Percentiles rank a stretch among this genome's conserved stretches.
Evolutionary conservation across 2,113 vertebrate species (phyloP).

Genomic region (Sinocyclocheilus anshuiensis): DNA sequence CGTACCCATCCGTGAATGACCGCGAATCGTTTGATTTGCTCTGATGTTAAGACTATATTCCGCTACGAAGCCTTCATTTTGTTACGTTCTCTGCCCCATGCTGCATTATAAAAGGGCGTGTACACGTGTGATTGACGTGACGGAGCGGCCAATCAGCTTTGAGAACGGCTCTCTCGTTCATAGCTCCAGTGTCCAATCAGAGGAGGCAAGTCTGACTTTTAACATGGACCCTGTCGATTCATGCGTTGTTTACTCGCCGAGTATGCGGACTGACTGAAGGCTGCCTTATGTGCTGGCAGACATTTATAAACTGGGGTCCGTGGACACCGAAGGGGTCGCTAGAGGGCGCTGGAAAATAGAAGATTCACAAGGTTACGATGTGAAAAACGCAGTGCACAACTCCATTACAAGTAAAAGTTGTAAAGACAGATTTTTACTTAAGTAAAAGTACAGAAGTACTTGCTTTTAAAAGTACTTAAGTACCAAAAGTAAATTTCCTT

Average conservation of each 20-base stretch:
- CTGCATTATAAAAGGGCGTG: slow-evolving; percentile 78
- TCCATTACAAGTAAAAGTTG: no score
- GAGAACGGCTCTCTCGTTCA: slow-evolving; percentile 2
- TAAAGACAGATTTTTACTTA: no score
- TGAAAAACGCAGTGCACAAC: no score
- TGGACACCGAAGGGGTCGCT: no score
- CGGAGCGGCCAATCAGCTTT: slow-evolving; percentile 59
- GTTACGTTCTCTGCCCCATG: slow-evolving; percentile 76
- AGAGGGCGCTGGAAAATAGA: background rate
- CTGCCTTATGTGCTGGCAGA: background rate
- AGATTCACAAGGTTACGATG: no score
- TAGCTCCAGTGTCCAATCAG: slow-evolving; percentile 61
- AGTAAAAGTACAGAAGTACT: no score
- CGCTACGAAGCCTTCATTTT: slow-evolving; percentile 60
- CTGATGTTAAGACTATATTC: slow-evolving; percentile 51
- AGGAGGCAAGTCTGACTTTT: background rate
- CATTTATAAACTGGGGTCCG: background rate
- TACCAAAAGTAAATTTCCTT: no score
- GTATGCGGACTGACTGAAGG: background rate
- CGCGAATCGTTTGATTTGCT: background rate
- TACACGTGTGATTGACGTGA: slow-evolving; percentile 57
- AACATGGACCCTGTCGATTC: background rate
- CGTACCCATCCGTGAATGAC: slow-evolving; percentile 41
- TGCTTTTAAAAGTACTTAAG: no score
- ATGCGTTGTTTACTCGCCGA: slow-evolving; percentile 12